Conservation (phyloP, 2,797 vertebrate genomes). For the Cheirogaleus major region DNA sequence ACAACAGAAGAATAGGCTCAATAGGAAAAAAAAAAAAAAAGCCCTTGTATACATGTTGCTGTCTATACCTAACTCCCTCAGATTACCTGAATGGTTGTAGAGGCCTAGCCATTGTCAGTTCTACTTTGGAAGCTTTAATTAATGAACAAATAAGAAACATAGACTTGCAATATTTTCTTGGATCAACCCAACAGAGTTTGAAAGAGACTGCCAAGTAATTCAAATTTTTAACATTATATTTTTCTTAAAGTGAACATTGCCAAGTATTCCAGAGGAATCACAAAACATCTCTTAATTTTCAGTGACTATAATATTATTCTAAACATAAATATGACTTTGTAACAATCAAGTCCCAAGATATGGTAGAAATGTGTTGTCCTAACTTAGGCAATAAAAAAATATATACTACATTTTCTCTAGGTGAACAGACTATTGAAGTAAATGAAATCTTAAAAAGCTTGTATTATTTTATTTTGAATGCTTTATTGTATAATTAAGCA, state of each 20-base stretch:
- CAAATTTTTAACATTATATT: slow-evolving; percentile 46
- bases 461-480: not conserved
- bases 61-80: not conserved
- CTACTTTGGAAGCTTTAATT: not conserved
- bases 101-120: not conserved
- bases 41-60: not conserved
- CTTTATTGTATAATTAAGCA: slow-evolving; percentile 12
- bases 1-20: not conserved
- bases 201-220: slow-evolving; percentile 43
- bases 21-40: not conserved
- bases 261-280: slow-evolving; percentile 36
- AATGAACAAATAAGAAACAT: not conserved
- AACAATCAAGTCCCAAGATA: not conserved
- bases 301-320: not conserved
- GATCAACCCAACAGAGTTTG: slow-evolving; percentile 1
- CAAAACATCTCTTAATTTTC: slow-evolving; percentile 3
- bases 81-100: not conserved
- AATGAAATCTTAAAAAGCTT: not conserved
- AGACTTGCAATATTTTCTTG: slow-evolving; percentile 17
- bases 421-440: not conserved
- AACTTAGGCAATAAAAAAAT: not conserved
- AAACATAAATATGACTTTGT: not conserved
- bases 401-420: not conserved
- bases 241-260: slow-evolving; percentile 35
- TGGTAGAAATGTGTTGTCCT: not conserved